A percentile compares a stretch with the other conserved stretches of the same genome.
phyloP scores from a whole-genome alignment of 1,140 invertebrate genomes.

The Drosophila micromelanica region DNA sequence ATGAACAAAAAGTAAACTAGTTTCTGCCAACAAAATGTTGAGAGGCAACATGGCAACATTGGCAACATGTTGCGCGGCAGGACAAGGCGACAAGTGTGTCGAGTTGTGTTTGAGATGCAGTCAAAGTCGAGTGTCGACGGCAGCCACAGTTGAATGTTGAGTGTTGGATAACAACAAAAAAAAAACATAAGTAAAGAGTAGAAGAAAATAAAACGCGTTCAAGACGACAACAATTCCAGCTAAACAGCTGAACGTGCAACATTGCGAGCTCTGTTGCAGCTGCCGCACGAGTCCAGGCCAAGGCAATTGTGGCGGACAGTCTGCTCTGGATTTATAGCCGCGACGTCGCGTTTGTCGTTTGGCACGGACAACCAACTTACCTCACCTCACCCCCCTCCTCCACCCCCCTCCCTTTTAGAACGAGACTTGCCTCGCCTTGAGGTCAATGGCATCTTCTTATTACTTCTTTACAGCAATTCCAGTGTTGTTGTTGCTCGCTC shows the following conservation, averaged over 20 bases:
- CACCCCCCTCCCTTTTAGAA: neutral
- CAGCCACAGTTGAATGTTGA: constrained; percentile 8
- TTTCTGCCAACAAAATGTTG: constrained; percentile 44
- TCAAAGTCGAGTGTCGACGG: constrained; percentile 33
- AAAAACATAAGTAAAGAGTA: neutral
- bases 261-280: constrained; percentile 13
- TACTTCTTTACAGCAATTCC: constrained; percentile 32
- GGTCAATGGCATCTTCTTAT: constrained; percentile 45
- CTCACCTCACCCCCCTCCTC: neutral
- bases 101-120: constrained; percentile 29
- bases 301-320: constrained; percentile 70
- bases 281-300: constrained; percentile 61
- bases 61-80: constrained; percentile 26
- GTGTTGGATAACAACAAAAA: constrained; percentile 40
- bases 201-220: neutral
- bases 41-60: constrained; percentile 38
- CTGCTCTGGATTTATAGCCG: constrained; percentile 76
- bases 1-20: constrained; percentile 28
- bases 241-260: constrained; percentile 68
- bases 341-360: constrained; percentile 40
- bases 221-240: constrained; percentile 65
- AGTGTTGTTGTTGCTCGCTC: constrained; percentile 26
- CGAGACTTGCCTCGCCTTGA: constrained; percentile 20
- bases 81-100: constrained; percentile 41
- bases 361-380: neutral